Base-by-base conservation (phyloP, 2,888 invertebrate species). In the Tillus elongatus region DNA sequence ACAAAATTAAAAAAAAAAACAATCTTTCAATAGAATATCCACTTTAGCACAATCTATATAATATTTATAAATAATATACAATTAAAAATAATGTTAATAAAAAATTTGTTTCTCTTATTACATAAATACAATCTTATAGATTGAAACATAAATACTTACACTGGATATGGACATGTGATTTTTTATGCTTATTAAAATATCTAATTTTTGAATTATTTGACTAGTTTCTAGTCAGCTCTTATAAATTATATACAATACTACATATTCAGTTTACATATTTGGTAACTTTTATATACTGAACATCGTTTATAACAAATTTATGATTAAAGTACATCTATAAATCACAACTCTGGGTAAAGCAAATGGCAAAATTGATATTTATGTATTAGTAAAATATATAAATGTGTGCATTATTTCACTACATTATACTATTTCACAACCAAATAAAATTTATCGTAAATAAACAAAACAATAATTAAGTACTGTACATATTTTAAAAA, bases 221-320 rank as follows among this genome's bases (percentile, higher is more conserved):
- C 24, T 19, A 19, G 24, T n/a, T 19, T 19, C 24, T 19, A 19
- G 24, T 19, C 24, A 19, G n/a, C n/a, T 53, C 46, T 54, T 56
- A 60, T 58, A 11, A 9, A 46, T 44, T 52, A 51, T 54, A 57
- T 62, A 64, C 60, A 61, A 52, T 52, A 54, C 45, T 46, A 43
- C 44, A 46, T 51, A 54, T 54, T 59, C 56, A 58, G 60, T 60
- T 61, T 63, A 64, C 61, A 63, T 63, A 63, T 64, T 65, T 65
- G 65, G 65, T 65, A 65, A 65, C 65, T 64, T 60, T 58, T 59
- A n/a, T 59, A 60, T 64, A 65, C 61, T 56, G 55, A 59, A 60
- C 47, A 50, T 39, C 49, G 52, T 52, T 8, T 8, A 19, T 19
- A 43, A 43, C 35, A 45, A 42, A 42, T 46, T 43, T 43, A 45